A percentile compares a stretch with the other conserved stretches of the same genome.
Conservation (phyloP, 2,888 invertebrate species). For the Mythimna lalbum region DNA sequence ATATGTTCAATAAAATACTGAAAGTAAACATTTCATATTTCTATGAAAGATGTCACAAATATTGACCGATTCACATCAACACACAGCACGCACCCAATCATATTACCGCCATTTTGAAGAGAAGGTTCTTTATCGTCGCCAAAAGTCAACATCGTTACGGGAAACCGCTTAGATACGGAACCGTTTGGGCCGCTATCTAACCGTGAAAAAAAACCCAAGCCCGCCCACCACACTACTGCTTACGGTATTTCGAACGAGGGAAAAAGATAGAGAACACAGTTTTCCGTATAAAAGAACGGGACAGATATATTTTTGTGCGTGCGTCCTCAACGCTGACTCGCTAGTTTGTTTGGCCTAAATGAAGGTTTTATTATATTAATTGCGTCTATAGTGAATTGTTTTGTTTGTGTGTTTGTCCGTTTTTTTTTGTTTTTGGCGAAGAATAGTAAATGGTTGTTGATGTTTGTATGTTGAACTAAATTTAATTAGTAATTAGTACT, state of each 20-base stretch:
- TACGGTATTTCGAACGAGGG: conserved; percentile 89
- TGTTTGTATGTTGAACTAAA: conserved; percentile 24
- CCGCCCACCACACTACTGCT: conserved; percentile 83
- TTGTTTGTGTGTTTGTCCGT: conserved; percentile 62
- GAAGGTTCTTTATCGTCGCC: conserved; percentile 69
- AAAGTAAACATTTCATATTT: conserved; percentile 8
- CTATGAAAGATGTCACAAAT: conserved; percentile 39
- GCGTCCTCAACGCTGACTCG: conserved; percentile 65
- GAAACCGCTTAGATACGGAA: conserved; percentile 76
- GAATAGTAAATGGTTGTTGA: conserved; percentile 26
- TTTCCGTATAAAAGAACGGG: conserved; percentile 71
- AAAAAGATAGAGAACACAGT: conserved; percentile 72
- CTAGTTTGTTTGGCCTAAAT: conserved; percentile 81
- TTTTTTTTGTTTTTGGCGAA: conserved; percentile 52
- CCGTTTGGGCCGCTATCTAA: conserved; percentile 87
- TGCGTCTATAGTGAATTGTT: conserved; percentile 76
- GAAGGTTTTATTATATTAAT: conserved; percentile 83
- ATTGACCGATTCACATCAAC: conserved; percentile 34
- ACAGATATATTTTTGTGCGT: conserved; percentile 74
- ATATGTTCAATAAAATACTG: conserved; percentile 19
- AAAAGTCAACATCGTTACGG: conserved; percentile 80
- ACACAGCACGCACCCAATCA: conserved; percentile 38
- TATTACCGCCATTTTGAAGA: conserved; percentile 63
- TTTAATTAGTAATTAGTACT: conserved; percentile 50
- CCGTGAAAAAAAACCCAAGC: conserved; percentile 85